These are phyloP conservation scores for Sclerurus mexicanus DNA, from an alignment of 2,113 vertebrate genomes.

Conservation along the genomic window DNA sequence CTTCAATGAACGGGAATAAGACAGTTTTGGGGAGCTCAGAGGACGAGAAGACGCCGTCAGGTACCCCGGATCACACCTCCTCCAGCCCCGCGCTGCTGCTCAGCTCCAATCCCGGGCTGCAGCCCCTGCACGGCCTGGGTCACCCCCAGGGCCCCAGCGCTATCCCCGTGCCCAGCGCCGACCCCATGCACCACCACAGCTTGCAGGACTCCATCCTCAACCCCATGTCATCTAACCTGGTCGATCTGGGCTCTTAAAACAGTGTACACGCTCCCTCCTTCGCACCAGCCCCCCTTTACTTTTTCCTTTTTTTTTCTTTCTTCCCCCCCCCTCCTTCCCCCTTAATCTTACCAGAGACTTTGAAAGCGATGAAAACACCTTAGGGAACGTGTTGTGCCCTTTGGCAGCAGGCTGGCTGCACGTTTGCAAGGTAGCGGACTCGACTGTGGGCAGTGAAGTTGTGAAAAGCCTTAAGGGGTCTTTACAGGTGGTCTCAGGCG, in stretches of 20 bases:
- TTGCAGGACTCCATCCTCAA: slow-evolving; percentile 99
- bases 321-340: no score
- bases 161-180: slow-evolving; percentile 88
- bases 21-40: slow-evolving; percentile 97
- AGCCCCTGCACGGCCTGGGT: slow-evolving; percentile 89
- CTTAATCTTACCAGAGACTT: slow-evolving; percentile 56
- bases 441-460: slow-evolving; percentile 69
- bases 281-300: neutral
- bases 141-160: slow-evolving; percentile 96
- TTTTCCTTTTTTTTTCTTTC: neutral
- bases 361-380: slow-evolving; percentile 57
- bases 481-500: neutral
- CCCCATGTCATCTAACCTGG: slow-evolving; percentile 97
- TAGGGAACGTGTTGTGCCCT: slow-evolving; percentile 54
- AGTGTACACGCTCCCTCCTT: neutral
- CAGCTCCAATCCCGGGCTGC: slow-evolving; percentile 85
- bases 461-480: slow-evolving; percentile 74
- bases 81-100: slow-evolving; percentile 92
- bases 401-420: slow-evolving; percentile 60
- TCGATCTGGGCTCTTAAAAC: slow-evolving; percentile 96
- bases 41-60: slow-evolving; percentile 97
- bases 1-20: slow-evolving; percentile 96
- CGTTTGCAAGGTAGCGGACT: slow-evolving; percentile 64
- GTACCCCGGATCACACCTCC: slow-evolving; percentile 94
- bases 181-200: slow-evolving; percentile 92